Conservation (phyloP, 2,888 invertebrate genomes). For the Lasius fuliginosus region DNA sequence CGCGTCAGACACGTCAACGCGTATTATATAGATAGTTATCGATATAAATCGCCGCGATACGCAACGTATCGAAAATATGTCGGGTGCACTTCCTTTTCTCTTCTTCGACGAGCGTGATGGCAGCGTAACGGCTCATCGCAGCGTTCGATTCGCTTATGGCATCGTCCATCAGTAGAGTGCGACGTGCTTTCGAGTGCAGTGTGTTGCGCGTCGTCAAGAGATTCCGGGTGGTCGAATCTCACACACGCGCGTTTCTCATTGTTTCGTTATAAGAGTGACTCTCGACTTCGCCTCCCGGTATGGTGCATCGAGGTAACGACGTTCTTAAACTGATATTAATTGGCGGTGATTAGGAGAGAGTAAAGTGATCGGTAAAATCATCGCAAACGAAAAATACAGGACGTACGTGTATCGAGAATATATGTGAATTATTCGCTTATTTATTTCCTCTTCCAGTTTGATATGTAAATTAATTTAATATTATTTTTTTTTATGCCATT, state of each 20-base stretch:
- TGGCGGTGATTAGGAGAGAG: conserved; percentile 8
- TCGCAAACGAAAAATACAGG: background rate
- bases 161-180: conserved; percentile 65
- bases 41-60: background rate
- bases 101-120: background rate
- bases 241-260: conserved; percentile 25
- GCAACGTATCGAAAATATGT: conserved; percentile 55
- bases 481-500: background rate
- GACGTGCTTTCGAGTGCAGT: conserved; percentile 46
- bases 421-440: background rate
- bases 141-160: conserved; percentile 59
- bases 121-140: conserved; percentile 28
- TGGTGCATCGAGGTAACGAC: conserved; percentile 41
- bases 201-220: conserved; percentile 51
- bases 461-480: background rate
- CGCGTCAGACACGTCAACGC: background rate
- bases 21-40: background rate
- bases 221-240: conserved; percentile 45
- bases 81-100: conserved; percentile 64
- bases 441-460: background rate
- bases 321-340: conserved; percentile 8
- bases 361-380: conserved; percentile 11
- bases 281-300: conserved; percentile 46
- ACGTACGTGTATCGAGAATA: background rate
- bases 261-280: conserved; percentile 33